A percentile compares a stretch with the other conserved stretches of the same genome.
These are phyloP conservation scores for Elaphurus davidianus DNA, from an alignment of 2,113 vertebrate species.

Conservation along the genomic window DNA sequence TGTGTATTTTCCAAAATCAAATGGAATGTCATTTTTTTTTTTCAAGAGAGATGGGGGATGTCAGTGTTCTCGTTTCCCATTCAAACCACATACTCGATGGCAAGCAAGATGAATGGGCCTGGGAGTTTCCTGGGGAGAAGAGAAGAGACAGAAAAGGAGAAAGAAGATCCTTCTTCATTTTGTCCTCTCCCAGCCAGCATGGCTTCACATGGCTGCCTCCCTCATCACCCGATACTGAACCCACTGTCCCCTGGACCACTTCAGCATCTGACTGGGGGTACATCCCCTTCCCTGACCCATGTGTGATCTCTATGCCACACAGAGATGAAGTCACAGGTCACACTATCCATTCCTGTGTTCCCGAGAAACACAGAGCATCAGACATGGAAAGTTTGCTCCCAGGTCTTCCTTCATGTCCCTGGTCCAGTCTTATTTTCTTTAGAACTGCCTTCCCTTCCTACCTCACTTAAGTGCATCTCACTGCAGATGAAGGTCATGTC, in stretches of 20 bases:
- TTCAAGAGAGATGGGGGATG: conserved; percentile 75
- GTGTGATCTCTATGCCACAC: background rate
- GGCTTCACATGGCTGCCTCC: background rate
- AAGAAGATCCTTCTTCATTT: conserved; percentile 37
- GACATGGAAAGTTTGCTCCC: background rate
- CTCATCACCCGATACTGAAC: background rate
- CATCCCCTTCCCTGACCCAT: background rate
- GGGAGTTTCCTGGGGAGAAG: background rate
- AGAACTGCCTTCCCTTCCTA: background rate
- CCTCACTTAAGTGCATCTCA: background rate
- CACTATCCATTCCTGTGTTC: background rate
- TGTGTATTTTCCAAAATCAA: conserved; percentile 87
- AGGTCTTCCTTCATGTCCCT: background rate
- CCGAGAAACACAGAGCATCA: background rate
- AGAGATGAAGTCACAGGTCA: background rate
- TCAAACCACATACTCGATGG: conserved; percentile 73
- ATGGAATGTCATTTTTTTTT: conserved; percentile 85
- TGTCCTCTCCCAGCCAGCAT: conserved; percentile 60
- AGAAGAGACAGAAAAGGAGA: background rate
- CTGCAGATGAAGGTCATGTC: background rate
- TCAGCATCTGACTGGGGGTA: background rate
- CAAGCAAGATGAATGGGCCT: conserved; percentile 63
- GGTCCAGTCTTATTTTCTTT: background rate
- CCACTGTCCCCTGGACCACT: background rate
- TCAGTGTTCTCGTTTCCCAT: conserved; percentile 77